Percentiles rank a stretch among this genome's conserved stretches.
Evolutionary conservation across 2,797 vertebrate genomes (phyloP).

Genomic region (Hybognathus amarus): DNA sequence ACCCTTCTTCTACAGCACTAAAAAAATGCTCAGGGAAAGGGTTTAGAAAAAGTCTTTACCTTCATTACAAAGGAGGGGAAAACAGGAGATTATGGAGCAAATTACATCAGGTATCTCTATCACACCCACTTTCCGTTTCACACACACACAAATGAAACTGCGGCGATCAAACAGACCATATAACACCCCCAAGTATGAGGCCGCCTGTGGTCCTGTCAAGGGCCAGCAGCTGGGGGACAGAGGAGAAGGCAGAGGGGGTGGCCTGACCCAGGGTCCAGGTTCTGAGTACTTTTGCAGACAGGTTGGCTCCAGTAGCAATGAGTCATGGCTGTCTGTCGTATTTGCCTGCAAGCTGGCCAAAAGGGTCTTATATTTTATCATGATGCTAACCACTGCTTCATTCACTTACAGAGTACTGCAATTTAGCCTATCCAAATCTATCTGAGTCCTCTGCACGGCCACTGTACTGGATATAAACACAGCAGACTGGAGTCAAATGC

Average conservation of each 20-base stretch:
- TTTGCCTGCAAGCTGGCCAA: slow-evolving; percentile 50
- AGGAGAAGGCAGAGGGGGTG: slow-evolving; percentile 39
- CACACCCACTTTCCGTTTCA: slow-evolving; percentile 52
- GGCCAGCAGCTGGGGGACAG: slow-evolving; percentile 48
- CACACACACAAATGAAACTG: slow-evolving; percentile 53
- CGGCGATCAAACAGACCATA: slow-evolving; percentile 50
- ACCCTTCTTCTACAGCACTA: slow-evolving; percentile 60
- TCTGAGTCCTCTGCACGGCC: slow-evolving; percentile 6
- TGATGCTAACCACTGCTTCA: slow-evolving; percentile 59
- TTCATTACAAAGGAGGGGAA: slow-evolving; percentile 24
- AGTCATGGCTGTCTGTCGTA: slow-evolving; percentile 63
- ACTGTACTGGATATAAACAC: slow-evolving; percentile 3
- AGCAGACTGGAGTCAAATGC: slow-evolving; percentile 27
- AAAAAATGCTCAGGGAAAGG: slow-evolving; percentile 32
- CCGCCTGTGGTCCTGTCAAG: slow-evolving; percentile 49
- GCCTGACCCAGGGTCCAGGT: slow-evolving; percentile 49
- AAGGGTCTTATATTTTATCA: slow-evolving; percentile 58
- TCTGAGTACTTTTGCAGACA: slow-evolving; percentile 62
- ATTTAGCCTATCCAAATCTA: slow-evolving; percentile 38
- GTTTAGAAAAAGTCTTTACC: neutral
- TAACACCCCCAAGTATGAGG: slow-evolving; percentile 57
- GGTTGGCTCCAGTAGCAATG: slow-evolving; percentile 60
- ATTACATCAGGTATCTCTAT: slow-evolving; percentile 57
- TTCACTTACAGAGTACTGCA: slow-evolving; percentile 53
- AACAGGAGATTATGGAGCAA: slow-evolving; percentile 45